Conservation (phyloP, 2,113 vertebrate species). For the Neolamprologus devosi region DNA sequence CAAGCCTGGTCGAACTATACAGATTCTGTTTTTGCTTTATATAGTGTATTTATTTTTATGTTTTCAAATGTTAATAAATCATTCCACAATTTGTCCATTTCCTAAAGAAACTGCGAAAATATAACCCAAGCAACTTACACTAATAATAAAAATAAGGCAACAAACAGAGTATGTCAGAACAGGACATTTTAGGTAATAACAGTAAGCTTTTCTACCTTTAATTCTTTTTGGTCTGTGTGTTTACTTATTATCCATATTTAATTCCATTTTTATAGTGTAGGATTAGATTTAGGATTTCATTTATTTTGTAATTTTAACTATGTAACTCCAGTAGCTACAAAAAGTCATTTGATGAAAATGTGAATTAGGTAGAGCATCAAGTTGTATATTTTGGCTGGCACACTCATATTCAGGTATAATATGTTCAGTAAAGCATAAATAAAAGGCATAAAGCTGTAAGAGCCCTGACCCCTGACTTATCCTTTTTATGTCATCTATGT, state of each 20-base stretch:
- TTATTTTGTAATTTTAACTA: neutral
- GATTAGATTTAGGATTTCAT: neutral
- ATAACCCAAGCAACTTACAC: neutral
- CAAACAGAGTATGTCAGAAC: neutral
- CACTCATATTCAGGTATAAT: neutral
- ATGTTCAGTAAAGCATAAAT: neutral
- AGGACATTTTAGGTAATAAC: neutral
- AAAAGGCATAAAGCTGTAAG: neutral
- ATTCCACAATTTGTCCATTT: neutral
- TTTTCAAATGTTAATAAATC: neutral
- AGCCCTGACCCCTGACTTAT: neutral
- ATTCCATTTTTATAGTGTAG: neutral
- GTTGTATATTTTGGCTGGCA: neutral
- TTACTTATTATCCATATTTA: neutral
- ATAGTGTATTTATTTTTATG: neutral
- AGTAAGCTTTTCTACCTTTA: neutral
- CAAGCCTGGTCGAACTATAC: neutral
- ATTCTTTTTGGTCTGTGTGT: neutral
- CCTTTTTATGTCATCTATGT: neutral
- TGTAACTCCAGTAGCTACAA: neutral
- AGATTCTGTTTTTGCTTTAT: neutral
- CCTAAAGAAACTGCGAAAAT: neutral
- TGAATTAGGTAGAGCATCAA: neutral
- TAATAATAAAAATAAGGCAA: neutral
- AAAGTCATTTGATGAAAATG: neutral